Evolutionary conservation across 2,113 vertebrate species (phyloP).

Genomic region (Excalfactoria chinensis): DNA sequence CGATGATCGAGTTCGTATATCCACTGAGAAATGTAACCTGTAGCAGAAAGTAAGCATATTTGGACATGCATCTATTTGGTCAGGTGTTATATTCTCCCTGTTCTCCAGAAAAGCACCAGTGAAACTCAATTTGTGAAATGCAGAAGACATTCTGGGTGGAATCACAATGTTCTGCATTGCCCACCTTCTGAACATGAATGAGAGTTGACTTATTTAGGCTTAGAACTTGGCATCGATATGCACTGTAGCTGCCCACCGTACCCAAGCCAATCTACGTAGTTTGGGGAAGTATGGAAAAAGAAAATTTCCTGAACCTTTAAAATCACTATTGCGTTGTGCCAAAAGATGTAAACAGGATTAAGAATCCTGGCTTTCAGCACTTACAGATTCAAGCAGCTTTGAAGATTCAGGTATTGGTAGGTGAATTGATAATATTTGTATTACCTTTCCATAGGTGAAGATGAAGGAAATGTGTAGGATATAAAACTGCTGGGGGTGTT

Average conservation of each 20-base stretch:
- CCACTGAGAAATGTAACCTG: slow-evolving; percentile 88
- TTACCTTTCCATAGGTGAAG: slow-evolving; percentile 79
- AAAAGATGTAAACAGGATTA: not conserved
- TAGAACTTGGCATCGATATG: not conserved
- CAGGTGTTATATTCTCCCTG: not conserved
- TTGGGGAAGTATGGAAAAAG: not conserved
- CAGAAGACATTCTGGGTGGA: not conserved
- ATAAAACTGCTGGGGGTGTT: slow-evolving; percentile 82
- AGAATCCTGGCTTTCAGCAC: not conserved
- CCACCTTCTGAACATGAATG: not conserved
- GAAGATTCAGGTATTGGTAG: not conserved
- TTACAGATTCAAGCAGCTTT: not conserved
- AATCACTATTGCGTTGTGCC: not conserved
- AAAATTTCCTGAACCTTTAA: not conserved
- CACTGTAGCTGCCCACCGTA: not conserved
- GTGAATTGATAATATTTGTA: not conserved
- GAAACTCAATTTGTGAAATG: not conserved
- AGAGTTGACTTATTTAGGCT: not conserved
- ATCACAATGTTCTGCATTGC: not conserved
- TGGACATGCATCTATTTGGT: not conserved
- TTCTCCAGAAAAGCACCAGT: not conserved
- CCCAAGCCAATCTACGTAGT: not conserved
- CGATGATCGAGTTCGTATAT: slow-evolving; percentile 82
- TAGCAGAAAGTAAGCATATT: not conserved
- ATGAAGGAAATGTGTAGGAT: slow-evolving; percentile 78